Base-by-base conservation (phyloP, 2,888 invertebrate genomes). In the Liopterus haemorrhoidalis region DNA sequence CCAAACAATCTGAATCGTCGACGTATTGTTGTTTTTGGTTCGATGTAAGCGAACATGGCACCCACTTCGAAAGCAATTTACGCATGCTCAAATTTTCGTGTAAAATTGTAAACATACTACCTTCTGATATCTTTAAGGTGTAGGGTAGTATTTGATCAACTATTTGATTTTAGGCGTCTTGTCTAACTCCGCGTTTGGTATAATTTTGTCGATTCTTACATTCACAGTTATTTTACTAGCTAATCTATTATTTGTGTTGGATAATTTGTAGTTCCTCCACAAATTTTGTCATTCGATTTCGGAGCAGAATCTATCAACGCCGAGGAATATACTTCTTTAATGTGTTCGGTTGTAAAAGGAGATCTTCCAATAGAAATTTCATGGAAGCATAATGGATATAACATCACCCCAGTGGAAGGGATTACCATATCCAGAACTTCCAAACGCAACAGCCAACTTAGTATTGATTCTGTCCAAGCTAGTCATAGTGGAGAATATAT, bases 241-340 rank as follows among this genome's bases (percentile, higher is more conserved):
- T 70, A 87, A 61, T 75, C 78, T 70, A 81, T 87, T 57, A 81
- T 85, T 69, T 86, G 86, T 87, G 58, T 5, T 73, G 71, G 63
- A 62, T 30, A 28, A 40, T 32, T 58, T 58, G 28, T 51, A 86
- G 86, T 86, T 67, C 77, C 81, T 59, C 86, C 87, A 52, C 84
- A 85, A 75, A 82, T 88, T 59, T 78, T 80, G 58, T 78, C 82
- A 52, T 86, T 86, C 59, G 76, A 79, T 59, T 86, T 85, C 63
- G 85, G 84, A 51, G 82, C 83, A 52, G 80, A 81, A 52, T 73
- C 78, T 38, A 72, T 76, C 33, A 62, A 67, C 52, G 56, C 61
- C 3, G 64, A 62, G 1, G 65, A 65, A 22, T 54, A 60, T 30
- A 56, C 57, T 9, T 56, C 62, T 1, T 48, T 60, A 2, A 54